Base-by-base conservation (phyloP, 2,113 vertebrate genomes). In the Corythaeola cristata region DNA sequence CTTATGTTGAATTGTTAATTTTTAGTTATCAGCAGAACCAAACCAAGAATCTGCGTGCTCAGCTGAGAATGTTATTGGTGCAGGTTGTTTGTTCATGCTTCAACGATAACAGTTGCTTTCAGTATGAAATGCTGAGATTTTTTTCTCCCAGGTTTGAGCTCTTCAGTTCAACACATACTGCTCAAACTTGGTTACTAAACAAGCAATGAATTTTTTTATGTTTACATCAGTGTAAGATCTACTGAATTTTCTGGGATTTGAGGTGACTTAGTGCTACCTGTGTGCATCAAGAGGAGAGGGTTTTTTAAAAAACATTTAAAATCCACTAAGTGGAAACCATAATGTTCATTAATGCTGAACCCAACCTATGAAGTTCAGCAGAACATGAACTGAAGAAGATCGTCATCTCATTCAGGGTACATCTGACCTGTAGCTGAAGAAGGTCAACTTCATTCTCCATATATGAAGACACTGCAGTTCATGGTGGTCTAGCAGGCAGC, bases 1-100 rank as follows among this genome's bases (percentile, higher is more conserved):
- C 22, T 80, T 74, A 75, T 3, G 52, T 64, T 64, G 92, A 93
- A 92, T 72, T 92, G 60, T 94, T 94, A 64, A 68, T 93, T 96
- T 90, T 81, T 78, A 82, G 32, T 77, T 95, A 88, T 94, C 88
- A 95, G 93, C 82, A 88, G 80, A 97, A 84, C 33, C 92, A 68
- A 96, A 77, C 69, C 71, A 71, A 96, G 95, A 90, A 93, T 83
- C 47, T 95, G 85, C 3, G 0, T 74, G 71, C 82, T 96, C 93
- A 94, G 92, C 90, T 69, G 73, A 33, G 80, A 84, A 64, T 3
- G 16, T 66, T 91, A 59, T 7, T 76, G 85, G 59, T 81, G 47
- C 76, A 90, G 68, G 64, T 63, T 88, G 67, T 71, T 63, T 88
- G 67, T 71, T 90, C 56, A 37, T 49, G 53, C 23, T 67, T 91